These are phyloP conservation scores for Porites cylindrica DNA, from an alignment of 92 coral and sea anemone genomes.

Conservation along the genomic window DNA sequence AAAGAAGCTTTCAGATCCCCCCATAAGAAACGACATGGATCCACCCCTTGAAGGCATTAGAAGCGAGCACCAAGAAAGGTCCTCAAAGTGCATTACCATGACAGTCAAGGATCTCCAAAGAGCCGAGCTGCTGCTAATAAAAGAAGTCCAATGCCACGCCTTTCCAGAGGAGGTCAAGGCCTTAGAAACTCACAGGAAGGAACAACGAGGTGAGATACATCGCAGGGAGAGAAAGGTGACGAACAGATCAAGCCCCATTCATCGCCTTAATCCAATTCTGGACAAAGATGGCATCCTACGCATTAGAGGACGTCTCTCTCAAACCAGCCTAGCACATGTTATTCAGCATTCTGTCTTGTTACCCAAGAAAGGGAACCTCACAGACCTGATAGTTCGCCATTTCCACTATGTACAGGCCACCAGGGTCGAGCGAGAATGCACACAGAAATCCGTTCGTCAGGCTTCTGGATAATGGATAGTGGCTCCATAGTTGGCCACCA, in stretches of 20 bases:
- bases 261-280: not conserved
- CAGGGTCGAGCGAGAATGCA: too few species aligned
- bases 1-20: not conserved
- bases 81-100: not conserved
- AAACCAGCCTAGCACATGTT: not conserved
- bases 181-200: not conserved
- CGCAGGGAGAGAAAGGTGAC: not conserved
- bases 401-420: too few species aligned
- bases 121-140: constrained; percentile 27
- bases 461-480: too few species aligned
- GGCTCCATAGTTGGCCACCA: too few species aligned
- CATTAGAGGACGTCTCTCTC: not conserved
- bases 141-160: not conserved
- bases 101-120: constrained; percentile 17
- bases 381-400: too few species aligned
- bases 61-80: not conserved
- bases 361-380: too few species aligned
- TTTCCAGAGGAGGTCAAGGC: constrained; percentile 2
- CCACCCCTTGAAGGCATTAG: not conserved
- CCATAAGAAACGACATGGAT: not conserved
- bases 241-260: not conserved
- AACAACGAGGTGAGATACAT: constrained; percentile 2
- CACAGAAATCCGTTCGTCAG: too few species aligned
- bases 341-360: not conserved
- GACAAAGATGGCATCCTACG: not conserved